A percentile compares a stretch with the other conserved stretches of the same genome.
Evolutionary conservation across 2,797 vertebrate species (phyloP).

Genomic region (Schizopygopsis malacanthus): DNA sequence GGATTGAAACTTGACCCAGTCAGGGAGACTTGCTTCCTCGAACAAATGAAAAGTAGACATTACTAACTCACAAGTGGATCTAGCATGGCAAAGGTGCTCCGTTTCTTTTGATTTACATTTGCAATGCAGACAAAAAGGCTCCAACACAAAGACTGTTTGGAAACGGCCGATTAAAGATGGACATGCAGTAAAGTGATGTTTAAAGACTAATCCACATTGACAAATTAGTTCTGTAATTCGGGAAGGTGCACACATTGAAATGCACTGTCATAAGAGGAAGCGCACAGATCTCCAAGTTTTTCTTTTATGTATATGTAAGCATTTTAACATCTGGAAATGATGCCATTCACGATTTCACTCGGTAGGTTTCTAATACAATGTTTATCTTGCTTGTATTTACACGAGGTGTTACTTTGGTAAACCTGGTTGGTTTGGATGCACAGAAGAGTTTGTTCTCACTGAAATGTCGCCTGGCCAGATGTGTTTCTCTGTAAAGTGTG

Average conservation of each 20-base stretch:
- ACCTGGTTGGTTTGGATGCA: slow-evolving; percentile 21
- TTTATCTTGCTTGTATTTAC: slow-evolving; percentile 40
- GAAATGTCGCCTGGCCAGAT: slow-evolving; percentile 56
- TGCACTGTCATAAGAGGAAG: neutral
- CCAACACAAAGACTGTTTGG: slow-evolving; percentile 26
- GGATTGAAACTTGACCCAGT: slow-evolving; percentile 77
- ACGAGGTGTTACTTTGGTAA: neutral
- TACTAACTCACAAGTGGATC: slow-evolving; percentile 53
- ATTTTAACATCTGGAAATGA: slow-evolving; percentile 30
- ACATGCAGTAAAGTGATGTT: neutral
- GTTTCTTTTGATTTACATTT: slow-evolving; percentile 41
- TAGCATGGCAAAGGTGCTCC: slow-evolving; percentile 59
- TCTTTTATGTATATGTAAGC: slow-evolving; percentile 20
- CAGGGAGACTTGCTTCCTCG: slow-evolving; percentile 51
- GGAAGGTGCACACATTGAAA: slow-evolving; percentile 3
- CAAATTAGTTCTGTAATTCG: slow-evolving; percentile 22
- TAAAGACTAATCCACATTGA: slow-evolving; percentile 25
- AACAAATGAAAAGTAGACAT: slow-evolving; percentile 51
- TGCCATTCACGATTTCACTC: slow-evolving; percentile 18
- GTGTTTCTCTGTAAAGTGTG: slow-evolving; percentile 58
- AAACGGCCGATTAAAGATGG: neutral
- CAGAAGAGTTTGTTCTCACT: slow-evolving; percentile 26
- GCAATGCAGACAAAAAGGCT: slow-evolving; percentile 14
- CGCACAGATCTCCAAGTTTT: slow-evolving; percentile 40
- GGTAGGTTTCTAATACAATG: slow-evolving; percentile 23